Evolutionary conservation across 2,797 vertebrate genomes (phyloP).

Genomic region (Semaprochilodus insignis): DNA sequence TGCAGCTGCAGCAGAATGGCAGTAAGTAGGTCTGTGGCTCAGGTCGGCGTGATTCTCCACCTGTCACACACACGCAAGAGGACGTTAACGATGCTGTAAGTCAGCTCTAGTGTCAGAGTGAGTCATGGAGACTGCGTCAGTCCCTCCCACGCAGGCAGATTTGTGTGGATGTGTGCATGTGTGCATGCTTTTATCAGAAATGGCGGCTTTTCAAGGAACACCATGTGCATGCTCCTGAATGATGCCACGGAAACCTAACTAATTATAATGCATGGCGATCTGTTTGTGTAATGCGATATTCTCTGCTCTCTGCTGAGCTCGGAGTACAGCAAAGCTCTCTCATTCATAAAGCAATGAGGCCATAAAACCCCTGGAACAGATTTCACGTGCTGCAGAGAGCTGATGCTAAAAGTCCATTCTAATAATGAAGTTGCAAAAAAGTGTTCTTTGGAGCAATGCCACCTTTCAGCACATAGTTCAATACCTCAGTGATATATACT

Average conservation of each 20-base stretch:
- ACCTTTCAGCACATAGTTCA: too few species aligned
- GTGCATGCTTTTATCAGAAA: conserved; percentile 39
- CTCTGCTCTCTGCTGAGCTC: conserved; percentile 10
- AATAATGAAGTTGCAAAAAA: not conserved
- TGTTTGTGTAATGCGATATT: conserved; percentile 42
- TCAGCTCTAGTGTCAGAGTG: conserved; percentile 66
- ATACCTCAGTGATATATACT: too few species aligned
- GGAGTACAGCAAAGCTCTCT: conserved; percentile 27
- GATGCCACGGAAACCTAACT: conserved; percentile 45
- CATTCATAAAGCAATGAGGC: conserved; percentile 49
- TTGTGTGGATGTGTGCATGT: conserved; percentile 33
- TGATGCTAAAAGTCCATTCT: not conserved
- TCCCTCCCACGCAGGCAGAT: conserved; percentile 62
- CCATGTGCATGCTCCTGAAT: conserved; percentile 22
- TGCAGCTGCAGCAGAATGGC: conserved; percentile 11
- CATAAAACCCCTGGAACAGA: conserved; percentile 20
- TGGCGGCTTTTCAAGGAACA: conserved; percentile 33
- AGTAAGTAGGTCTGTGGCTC: not conserved
- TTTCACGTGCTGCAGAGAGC: conserved; percentile 14
- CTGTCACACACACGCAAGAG: conserved; percentile 51
- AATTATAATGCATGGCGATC: conserved; percentile 41
- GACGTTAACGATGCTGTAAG: conserved; percentile 58
- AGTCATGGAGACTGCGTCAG: conserved; percentile 76
- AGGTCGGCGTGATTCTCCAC: conserved; percentile 36
- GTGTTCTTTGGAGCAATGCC: too few species aligned